These are phyloP conservation scores for Sapayoa aenigma DNA, from an alignment of 2,113 vertebrate genomes.

Conservation along the genomic window DNA sequence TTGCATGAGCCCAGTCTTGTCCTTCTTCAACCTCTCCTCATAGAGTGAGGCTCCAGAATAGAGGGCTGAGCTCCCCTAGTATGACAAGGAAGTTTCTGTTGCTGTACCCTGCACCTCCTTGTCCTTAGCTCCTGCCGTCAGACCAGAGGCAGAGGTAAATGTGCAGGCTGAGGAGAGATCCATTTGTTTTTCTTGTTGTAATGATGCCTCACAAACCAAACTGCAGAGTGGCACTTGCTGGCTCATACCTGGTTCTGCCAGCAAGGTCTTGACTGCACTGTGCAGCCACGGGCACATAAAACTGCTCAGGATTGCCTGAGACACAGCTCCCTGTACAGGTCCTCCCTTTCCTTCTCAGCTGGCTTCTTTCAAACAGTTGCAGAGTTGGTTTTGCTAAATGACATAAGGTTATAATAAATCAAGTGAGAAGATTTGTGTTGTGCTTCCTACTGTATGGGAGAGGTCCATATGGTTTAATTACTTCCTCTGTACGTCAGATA, in stretches of 20 bases:
- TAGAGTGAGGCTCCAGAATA: accelerated
- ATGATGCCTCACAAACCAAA: not conserved
- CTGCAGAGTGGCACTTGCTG: accelerated
- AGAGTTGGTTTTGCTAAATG: conserved; percentile 49
- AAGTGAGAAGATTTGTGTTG: conserved; percentile 32
- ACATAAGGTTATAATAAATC: conserved; percentile 63
- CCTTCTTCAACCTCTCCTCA: not conserved
- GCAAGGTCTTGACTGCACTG: not conserved
- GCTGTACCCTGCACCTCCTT: not conserved
- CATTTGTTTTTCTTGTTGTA: not conserved
- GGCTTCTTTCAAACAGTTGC: conserved; percentile 23
- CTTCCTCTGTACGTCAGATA: conserved; percentile 24
- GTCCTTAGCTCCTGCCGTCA: not conserved
- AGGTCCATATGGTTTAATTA: conserved; percentile 39
- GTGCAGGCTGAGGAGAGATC: not conserved
- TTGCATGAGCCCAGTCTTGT: not conserved
- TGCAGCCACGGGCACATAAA: accelerated
- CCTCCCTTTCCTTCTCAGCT: conserved; percentile 3
- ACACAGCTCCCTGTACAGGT: not conserved
- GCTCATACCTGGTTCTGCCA: not conserved
- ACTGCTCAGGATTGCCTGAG: not conserved
- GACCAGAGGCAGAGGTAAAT: not conserved
- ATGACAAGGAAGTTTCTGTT: not conserved
- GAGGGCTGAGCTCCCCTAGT: not conserved
- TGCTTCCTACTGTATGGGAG: conserved; percentile 47